Conservation (phyloP, 2,113 vertebrate genomes). For the Nipponia nippon region DNA sequence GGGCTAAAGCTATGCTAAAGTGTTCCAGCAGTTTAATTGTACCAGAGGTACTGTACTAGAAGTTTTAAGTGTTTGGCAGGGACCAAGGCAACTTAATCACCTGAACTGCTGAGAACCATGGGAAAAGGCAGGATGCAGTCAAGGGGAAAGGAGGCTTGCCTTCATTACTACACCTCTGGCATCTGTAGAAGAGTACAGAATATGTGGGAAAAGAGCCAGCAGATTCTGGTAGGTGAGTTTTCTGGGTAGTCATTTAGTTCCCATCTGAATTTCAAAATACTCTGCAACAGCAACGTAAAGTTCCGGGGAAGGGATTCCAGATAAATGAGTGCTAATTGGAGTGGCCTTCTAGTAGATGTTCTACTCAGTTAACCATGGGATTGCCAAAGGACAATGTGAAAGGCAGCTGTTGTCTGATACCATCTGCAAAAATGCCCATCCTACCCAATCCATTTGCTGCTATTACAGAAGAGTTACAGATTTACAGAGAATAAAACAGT, state of each 20-base stretch:
- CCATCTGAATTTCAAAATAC: constrained; percentile 42
- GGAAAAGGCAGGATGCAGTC: background rate
- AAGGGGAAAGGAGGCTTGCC: background rate
- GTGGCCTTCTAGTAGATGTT: constrained; percentile 38
- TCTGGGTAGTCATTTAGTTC: constrained; percentile 2
- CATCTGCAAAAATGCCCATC: constrained; percentile 37
- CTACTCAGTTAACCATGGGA: constrained; percentile 13
- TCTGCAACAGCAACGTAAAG: background rate
- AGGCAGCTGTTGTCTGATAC: constrained; percentile 9
- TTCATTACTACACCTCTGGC: background rate
- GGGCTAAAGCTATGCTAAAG: background rate
- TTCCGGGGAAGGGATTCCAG: constrained; percentile 21
- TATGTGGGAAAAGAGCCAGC: background rate
- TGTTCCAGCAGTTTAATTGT: background rate
- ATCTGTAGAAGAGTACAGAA: background rate
- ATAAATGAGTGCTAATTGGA: constrained; percentile 55
- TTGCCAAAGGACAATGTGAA: constrained; percentile 7
- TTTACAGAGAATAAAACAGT: constrained; percentile 2
- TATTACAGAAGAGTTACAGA: constrained; percentile 5
- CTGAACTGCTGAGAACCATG: background rate
- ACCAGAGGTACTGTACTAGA: background rate
- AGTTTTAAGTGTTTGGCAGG: background rate
- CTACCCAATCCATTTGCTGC: background rate
- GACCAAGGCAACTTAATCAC: background rate
- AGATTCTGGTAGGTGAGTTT: constrained; percentile 20